These are phyloP conservation scores for Coenonympha glycerion DNA, from an alignment of 2,888 invertebrate species.

Conservation along the genomic window DNA sequence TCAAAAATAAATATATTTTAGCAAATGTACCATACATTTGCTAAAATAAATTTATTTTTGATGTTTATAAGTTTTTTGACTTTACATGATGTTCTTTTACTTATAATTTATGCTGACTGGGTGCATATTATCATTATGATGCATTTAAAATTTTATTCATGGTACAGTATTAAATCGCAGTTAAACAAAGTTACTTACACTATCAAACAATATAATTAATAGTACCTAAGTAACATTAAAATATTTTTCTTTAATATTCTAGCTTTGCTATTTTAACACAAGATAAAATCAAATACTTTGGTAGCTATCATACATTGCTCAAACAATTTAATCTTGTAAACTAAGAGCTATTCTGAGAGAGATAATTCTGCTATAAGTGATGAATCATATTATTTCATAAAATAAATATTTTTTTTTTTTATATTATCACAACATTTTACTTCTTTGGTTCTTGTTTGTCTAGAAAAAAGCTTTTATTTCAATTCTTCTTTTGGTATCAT, in stretches of 20 bases:
- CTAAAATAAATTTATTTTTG: no score
- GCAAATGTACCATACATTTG: constrained; percentile 1
- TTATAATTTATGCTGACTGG: constrained; percentile 14
- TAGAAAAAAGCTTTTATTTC: background rate
- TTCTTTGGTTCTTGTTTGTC: constrained; percentile 16
- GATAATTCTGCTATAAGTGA: constrained; percentile 11
- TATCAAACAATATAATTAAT: constrained; percentile 24
- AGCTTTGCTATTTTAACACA: constrained; percentile 27
- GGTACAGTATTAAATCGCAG: constrained; percentile 37
- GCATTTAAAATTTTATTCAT: constrained; percentile 23
- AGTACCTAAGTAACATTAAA: constrained; percentile 1
- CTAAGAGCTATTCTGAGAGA: constrained; percentile 23
- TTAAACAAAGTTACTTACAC: constrained; percentile 32
- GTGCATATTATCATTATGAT: no score
- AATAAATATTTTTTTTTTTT: constrained; percentile 18
- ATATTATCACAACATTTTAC: constrained; percentile 23
- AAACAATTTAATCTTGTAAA: constrained; percentile 8
- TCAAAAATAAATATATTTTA: constrained; percentile 10
- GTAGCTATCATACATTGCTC: background rate
- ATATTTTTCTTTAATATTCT: no score
- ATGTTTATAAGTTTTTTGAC: no score
- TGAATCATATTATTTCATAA: constrained; percentile 20
- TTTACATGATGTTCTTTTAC: constrained; percentile 8
- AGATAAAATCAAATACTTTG: constrained; percentile 13
- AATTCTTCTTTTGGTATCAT: background rate